Percentiles rank a stretch among this genome's conserved stretches.
phyloP scores from a whole-genome alignment of 2,888 invertebrate genomes.

The Amphipoea lucens region DNA sequence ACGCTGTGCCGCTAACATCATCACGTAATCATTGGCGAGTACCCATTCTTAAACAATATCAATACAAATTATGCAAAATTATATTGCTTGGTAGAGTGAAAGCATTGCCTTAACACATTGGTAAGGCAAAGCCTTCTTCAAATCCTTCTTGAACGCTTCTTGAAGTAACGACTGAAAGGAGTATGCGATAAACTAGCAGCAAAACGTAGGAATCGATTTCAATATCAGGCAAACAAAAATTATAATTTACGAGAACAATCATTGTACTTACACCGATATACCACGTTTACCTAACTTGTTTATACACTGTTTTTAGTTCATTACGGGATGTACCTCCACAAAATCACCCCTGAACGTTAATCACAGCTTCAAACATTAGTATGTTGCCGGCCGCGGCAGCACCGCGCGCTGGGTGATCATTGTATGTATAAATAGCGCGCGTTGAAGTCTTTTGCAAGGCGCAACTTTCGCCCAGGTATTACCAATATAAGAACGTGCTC shows the following conservation, averaged over 20 bases:
- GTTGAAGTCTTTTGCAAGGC: constrained; percentile 61
- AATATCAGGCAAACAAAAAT: neutral
- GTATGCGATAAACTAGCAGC: neutral
- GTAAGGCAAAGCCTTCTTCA: neutral
- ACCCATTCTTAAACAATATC: constrained; percentile 40
- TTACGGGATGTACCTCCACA: neutral
- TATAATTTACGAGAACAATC: neutral
- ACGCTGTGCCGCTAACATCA: constrained; percentile 54
- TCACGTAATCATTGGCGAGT: constrained; percentile 57
- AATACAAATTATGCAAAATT: constrained; percentile 19
- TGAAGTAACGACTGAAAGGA: constrained; percentile 3
- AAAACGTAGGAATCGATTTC: neutral
- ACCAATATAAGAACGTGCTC: neutral
- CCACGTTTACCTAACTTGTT: neutral
- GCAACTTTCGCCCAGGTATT: constrained; percentile 43
- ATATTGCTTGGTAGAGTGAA: neutral
- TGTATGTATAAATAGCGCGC: constrained; percentile 26
- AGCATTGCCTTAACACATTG: neutral
- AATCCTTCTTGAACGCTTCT: neutral
- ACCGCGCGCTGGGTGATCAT: neutral
- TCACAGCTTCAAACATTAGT: neutral
- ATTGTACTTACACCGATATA: neutral
- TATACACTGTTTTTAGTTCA: neutral
- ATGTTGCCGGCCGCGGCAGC: neutral
- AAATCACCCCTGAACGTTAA: neutral